Conservation (phyloP, 2,113 vertebrate genomes). For the Gnathonemus echidnorhynchus region DNA sequence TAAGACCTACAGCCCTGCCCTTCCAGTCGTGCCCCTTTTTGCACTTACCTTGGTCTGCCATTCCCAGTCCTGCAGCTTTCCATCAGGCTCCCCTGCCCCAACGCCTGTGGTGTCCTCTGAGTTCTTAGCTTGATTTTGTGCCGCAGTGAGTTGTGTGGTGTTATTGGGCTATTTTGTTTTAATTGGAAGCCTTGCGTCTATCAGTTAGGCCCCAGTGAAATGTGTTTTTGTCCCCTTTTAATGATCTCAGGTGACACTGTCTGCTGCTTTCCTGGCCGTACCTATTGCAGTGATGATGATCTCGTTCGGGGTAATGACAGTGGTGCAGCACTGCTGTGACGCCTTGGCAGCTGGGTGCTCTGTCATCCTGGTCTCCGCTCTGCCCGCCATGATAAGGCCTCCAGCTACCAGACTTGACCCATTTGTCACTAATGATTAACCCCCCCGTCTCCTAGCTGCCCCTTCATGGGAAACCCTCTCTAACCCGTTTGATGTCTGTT, state of each 20-base stretch:
- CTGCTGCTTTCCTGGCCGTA: neutral
- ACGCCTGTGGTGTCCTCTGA: neutral
- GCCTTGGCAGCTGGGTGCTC: neutral
- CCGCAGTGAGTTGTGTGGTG: too few species aligned
- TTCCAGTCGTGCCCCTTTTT: neutral
- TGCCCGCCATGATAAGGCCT: neutral
- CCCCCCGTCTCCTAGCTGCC: neutral
- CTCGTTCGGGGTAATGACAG: neutral
- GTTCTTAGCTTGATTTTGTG: neutral
- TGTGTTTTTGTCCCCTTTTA: neutral
- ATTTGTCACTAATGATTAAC: conserved; percentile 13
- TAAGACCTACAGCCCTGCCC: neutral
- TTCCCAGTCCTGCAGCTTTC: neutral
- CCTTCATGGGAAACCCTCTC: neutral
- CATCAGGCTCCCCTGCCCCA: neutral
- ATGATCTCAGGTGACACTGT: neutral
- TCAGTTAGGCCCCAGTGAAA: neutral
- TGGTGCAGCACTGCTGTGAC: neutral
- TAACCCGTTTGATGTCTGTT: neutral
- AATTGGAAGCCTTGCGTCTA: neutral
- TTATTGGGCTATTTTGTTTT: neutral
- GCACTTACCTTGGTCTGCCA: too few species aligned
- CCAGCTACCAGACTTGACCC: neutral
- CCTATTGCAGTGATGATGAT: neutral
- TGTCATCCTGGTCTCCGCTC: neutral